Evolutionary conservation across 2,113 vertebrate genomes (phyloP).

Genomic region (Laticauda colubrina): DNA sequence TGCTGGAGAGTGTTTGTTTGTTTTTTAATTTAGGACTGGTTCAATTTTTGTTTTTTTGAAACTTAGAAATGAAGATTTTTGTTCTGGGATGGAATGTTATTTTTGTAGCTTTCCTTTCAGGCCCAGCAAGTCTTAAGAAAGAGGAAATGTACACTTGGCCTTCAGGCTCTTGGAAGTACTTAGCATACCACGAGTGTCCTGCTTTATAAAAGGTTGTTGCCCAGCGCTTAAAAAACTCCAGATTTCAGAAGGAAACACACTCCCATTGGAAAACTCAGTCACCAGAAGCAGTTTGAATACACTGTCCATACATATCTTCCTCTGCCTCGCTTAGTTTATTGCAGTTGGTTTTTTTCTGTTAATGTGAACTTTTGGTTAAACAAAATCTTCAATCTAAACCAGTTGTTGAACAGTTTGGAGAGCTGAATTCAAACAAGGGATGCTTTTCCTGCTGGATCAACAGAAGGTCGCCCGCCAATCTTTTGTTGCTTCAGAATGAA

Average conservation of each 20-base stretch:
- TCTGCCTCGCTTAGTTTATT: not conserved
- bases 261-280: not conserved
- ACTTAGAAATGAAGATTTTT: not conserved
- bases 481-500: not conserved
- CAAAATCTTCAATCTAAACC: not conserved
- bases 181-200: not conserved
- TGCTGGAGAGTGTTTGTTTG: too few relatives aligned
- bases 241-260: not conserved
- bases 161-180: not conserved
- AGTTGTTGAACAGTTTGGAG: not conserved
- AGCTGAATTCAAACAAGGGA: not conserved
- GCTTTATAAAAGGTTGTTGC: not conserved
- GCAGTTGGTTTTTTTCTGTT: not conserved
- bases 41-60: not conserved
- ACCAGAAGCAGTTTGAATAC: not conserved
- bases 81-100: not conserved
- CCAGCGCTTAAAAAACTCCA: not conserved
- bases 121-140: not conserved
- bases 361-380: not conserved
- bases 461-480: not conserved
- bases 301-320: not conserved
- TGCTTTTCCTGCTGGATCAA: not conserved
- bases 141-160: not conserved
- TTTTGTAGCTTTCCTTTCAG: not conserved
- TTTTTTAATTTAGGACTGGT: not conserved